Base-by-base conservation (phyloP, 2,113 vertebrate species). In the Pseudorhombus dupliciocellatus region DNA sequence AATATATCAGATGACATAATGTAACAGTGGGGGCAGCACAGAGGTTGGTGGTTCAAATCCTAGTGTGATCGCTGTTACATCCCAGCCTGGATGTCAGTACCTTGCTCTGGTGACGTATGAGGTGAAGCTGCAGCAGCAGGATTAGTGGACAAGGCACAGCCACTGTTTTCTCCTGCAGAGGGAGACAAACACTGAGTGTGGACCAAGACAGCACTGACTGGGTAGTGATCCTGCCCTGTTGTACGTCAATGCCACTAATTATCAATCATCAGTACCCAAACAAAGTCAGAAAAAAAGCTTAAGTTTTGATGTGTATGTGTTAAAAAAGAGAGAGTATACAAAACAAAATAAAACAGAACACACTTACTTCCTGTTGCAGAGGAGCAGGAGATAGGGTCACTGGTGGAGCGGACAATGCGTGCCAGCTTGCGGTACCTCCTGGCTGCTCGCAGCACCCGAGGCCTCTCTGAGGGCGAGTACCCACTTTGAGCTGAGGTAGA, bases 401-500 rank as follows among this genome's bases (percentile, higher is more conserved):
- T 99, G 90, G 94, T 94, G 12, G 97, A 99, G 1, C 96, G 96
- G 73, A 96, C 94, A 11, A 98, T 93, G 31, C 54, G 92, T 16
- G 88, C 90, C 85, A 92, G 88, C 60, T 90, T 94, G 66, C 86
- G 86, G 70, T 88, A 73, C 42, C 79, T 87, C 26, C 84, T 78
- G 18, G 48, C 1, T 15, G 61, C 86, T 59, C 90, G 89, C 30
- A 86, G 85, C 21, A 30, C 91, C n/a, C 48, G 85, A 20, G 88
- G 85, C 34, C 84, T 77, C 65, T 95, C 92, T 0, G 66, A 66
- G 7, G 80, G 48, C 0, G 88, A 66, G 57, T 60, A 20, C 63
- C 83, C 67, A 40, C 88, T 65, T 11, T 91, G 82, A 66, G 89
- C 67, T 60, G 92, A 81, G 59, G 89, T 91, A 87, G 91, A 81